Percentiles rank a stretch among this genome's conserved stretches.
phyloP scores from a whole-genome alignment of 2,797 vertebrate species.

The Cichlasoma orientale region DNA sequence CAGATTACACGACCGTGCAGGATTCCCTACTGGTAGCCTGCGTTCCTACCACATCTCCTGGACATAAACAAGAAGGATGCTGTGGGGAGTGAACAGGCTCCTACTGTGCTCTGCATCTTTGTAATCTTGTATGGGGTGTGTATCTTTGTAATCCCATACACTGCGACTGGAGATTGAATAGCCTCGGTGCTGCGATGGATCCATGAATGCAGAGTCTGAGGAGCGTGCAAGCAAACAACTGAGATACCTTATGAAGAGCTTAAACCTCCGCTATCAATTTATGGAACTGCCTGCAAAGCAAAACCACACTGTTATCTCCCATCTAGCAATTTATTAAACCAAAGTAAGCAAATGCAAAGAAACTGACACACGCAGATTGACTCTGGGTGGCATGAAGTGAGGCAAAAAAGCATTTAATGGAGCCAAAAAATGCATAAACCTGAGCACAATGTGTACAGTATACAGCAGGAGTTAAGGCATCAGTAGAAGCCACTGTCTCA shows the following conservation, averaged over 20 bases:
- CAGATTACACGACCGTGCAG: slow-evolving; percentile 68
- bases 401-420: background rate
- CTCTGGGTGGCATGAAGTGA: background rate
- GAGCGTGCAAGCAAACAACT: slow-evolving; percentile 35
- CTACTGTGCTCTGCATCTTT: slow-evolving; percentile 50
- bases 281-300: slow-evolving; percentile 39
- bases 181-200: slow-evolving; percentile 21
- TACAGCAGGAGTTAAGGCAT: background rate
- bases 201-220: slow-evolving; percentile 29
- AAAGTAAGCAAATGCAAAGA: background rate
- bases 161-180: slow-evolving; percentile 27
- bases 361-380: background rate
- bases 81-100: slow-evolving; percentile 43
- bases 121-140: slow-evolving; percentile 54
- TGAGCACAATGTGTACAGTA: background rate
- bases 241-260: slow-evolving; percentile 32
- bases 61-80: slow-evolving; percentile 66
- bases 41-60: slow-evolving; percentile 54
- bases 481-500: background rate
- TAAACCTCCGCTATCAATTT: slow-evolving; percentile 35
- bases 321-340: background rate
- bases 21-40: slow-evolving; percentile 59
- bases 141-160: slow-evolving; percentile 59
- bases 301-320: slow-evolving; percentile 21
- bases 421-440: background rate